Conservation (phyloP, 2,113 vertebrate species). For the Larimichthys polyactis region DNA sequence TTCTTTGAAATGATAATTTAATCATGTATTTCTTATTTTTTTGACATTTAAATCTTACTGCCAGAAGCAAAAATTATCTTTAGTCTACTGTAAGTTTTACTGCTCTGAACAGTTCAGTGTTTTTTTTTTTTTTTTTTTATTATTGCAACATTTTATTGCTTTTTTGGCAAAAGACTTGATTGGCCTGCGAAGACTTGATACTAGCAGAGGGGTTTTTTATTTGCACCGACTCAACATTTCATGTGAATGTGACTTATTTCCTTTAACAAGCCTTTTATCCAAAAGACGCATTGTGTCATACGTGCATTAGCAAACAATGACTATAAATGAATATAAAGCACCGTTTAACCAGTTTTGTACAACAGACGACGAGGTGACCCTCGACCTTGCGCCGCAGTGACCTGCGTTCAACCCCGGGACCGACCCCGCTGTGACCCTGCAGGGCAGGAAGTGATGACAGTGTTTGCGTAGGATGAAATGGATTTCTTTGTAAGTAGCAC, state of each 20-base stretch:
- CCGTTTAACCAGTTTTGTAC: constrained; percentile 33
- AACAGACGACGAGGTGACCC: constrained; percentile 33
- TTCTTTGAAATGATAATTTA: background rate
- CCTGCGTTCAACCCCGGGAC: constrained; percentile 43
- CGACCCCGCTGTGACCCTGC: constrained; percentile 31
- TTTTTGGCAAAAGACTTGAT: background rate
- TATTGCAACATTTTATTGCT: background rate
- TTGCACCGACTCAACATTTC: background rate
- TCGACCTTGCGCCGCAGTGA: constrained; percentile 25
- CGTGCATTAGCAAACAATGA: constrained; percentile 34
- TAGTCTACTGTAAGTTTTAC: background rate
- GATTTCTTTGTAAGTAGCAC: background rate
- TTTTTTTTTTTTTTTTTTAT: background rate
- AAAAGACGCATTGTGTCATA: background rate
- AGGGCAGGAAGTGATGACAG: constrained; percentile 37
- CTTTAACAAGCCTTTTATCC: constrained; percentile 26
- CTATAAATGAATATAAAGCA: constrained; percentile 29
- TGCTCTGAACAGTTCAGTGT: background rate
- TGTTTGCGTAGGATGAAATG: background rate
- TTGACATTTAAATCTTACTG: background rate
- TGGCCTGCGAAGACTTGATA: background rate
- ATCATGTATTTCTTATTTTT: background rate
- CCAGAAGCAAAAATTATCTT: background rate
- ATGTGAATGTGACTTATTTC: background rate
- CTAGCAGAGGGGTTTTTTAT: background rate